phyloP scores from a whole-genome alignment of 2,797 vertebrate genomes.

The Ceryle rudis region DNA sequence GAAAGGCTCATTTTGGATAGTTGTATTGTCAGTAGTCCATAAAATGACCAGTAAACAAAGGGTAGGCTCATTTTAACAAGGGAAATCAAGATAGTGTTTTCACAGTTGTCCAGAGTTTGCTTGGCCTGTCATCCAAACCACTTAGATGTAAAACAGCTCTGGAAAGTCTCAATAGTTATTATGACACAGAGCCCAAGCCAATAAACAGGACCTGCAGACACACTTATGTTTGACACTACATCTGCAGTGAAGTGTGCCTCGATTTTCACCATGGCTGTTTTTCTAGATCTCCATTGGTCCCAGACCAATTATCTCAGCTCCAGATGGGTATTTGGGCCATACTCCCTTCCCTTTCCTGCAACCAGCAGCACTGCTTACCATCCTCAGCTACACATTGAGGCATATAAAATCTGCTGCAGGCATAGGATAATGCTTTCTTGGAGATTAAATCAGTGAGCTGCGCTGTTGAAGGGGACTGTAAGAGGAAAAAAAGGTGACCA shows the following conservation, averaged over 20 bases:
- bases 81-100: not conserved
- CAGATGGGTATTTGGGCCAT: rapidly evolving
- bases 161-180: not conserved
- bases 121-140: not conserved
- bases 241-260: not conserved
- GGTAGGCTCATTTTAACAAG: not conserved
- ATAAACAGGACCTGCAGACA: not conserved
- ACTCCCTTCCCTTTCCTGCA: not conserved
- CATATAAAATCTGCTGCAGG: not conserved
- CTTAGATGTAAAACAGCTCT: not conserved
- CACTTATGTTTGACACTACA: not conserved
- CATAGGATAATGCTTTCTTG: not conserved
- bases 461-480: not conserved
- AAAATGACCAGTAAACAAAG: not conserved
- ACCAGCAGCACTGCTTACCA: not conserved
- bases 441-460: not conserved
- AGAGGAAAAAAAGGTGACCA: not conserved
- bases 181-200: not conserved
- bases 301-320: not conserved
- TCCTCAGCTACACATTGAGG: rapidly evolving
- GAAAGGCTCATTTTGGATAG: not conserved
- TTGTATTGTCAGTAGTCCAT: not conserved
- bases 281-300: rapidly evolving
- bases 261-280: not conserved
- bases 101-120: not conserved